phyloP scores from a whole-genome alignment of 92 coral and sea anemone genomes.

The Phenganax subtilis region DNA sequence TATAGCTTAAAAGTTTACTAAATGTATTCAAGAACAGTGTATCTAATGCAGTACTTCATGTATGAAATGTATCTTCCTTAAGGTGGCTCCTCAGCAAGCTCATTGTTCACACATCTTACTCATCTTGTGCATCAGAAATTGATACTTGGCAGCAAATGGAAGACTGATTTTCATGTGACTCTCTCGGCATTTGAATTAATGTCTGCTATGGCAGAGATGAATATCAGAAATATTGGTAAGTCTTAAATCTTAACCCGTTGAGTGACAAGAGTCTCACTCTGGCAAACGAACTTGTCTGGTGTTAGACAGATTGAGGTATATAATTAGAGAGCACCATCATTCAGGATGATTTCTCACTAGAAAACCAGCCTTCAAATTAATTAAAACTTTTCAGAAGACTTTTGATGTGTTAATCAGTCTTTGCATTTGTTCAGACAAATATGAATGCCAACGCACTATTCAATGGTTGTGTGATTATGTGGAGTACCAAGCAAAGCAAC shows the following conservation, averaged over 20 bases:
- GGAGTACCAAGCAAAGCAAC: constrained; percentile 87
- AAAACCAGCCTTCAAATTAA: too few relatives aligned
- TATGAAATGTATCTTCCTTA: constrained; percentile 12
- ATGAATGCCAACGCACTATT: constrained; percentile 80
- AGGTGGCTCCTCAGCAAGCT: constrained; percentile 68
- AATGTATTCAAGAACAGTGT: too few relatives aligned
- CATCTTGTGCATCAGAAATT: constrained; percentile 83
- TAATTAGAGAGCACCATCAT: too few relatives aligned
- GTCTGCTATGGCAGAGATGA: constrained; percentile 73
- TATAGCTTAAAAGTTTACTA: too few relatives aligned
- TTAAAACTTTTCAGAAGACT: too few relatives aligned
- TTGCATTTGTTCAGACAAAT: constrained; percentile 52
- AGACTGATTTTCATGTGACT: constrained; percentile 81
- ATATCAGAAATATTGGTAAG: constrained; percentile 63
- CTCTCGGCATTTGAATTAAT: constrained; percentile 82
- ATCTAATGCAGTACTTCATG: not conserved
- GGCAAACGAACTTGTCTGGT: not conserved
- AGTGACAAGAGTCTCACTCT: not conserved
- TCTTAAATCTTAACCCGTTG: too few relatives aligned
- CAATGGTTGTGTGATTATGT: constrained; percentile 97
- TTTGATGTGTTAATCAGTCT: not conserved
- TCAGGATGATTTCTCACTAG: too few relatives aligned
- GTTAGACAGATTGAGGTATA: not conserved
- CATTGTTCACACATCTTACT: constrained; percentile 81
- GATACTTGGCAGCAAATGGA: constrained; percentile 95